Evolutionary conservation across 2,888 invertebrate genomes (phyloP).

Genomic region (Colletes collaris): DNA sequence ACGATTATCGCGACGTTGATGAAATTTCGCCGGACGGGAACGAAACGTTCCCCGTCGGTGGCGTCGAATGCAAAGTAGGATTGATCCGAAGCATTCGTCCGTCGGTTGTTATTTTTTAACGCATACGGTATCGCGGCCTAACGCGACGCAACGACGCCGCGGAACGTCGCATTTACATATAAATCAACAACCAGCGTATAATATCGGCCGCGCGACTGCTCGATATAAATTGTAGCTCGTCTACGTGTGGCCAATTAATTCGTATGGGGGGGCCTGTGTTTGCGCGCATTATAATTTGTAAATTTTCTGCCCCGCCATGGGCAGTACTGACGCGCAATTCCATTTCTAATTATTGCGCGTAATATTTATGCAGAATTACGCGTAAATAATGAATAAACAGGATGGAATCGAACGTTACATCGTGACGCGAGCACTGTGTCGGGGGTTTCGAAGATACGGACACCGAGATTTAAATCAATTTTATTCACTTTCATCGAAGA

Average conservation of each 20-base stretch:
- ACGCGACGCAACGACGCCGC: neutral
- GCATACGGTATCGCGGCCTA: neutral
- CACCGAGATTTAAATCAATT: too few species aligned
- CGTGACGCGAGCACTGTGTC: too few species aligned
- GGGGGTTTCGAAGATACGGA: too few species aligned
- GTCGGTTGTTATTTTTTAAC: neutral
- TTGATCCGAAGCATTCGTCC: slow-evolving; percentile 25
- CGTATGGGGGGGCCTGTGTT: slow-evolving; percentile 16
- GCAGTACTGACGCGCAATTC: slow-evolving; percentile 7
- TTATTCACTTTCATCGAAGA: too few species aligned
- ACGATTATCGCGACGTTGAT: slow-evolving; percentile 66
- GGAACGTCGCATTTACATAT: slow-evolving; percentile 17
- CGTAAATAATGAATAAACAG: slow-evolving; percentile 39
- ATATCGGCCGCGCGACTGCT: slow-evolving; percentile 24
- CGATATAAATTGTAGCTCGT: slow-evolving; percentile 30
- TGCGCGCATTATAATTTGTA: slow-evolving; percentile 39
- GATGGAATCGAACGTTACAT: neutral
- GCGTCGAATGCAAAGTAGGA: slow-evolving; percentile 52
- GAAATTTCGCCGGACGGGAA: slow-evolving; percentile 56
- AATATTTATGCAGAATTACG: slow-evolving; percentile 18
- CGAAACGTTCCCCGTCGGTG: too few species aligned
- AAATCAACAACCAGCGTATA: slow-evolving; percentile 26
- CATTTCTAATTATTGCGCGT: slow-evolving; percentile 21
- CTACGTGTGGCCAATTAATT: slow-evolving; percentile 28
- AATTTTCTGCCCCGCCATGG: slow-evolving; percentile 19